Conservation (phyloP, 2,888 invertebrate genomes). For the Acrobasis repandana region DNA sequence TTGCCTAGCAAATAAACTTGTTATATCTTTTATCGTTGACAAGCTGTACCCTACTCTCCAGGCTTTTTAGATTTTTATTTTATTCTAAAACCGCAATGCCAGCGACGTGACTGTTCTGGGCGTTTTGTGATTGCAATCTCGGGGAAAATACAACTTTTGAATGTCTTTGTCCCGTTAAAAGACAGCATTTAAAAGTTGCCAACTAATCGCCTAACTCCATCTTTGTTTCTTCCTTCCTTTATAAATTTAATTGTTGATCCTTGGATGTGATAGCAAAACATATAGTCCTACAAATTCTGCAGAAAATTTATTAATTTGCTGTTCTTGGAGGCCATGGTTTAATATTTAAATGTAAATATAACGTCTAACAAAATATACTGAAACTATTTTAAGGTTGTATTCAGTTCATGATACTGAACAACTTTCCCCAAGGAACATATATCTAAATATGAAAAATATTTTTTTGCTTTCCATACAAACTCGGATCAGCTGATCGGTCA, state of each 20-base stretch:
- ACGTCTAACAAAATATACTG: no score
- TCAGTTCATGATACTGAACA: no score
- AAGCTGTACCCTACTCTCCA: not conserved
- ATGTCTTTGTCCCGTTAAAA: constrained; percentile 24
- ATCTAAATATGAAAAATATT: no score
- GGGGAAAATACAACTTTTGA: constrained; percentile 20
- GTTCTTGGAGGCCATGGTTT: not conserved
- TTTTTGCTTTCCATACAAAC: no score
- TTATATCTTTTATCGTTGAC: no score
- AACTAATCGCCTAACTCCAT: constrained; percentile 17
- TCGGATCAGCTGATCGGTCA: no score
- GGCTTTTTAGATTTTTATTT: constrained; percentile 3
- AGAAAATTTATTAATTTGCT: constrained; percentile 1
- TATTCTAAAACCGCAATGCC: constrained; percentile 18
- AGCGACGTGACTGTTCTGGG: constrained; percentile 20
- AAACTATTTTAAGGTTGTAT: no score
- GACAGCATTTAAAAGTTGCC: constrained; percentile 21
- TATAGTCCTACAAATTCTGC: not conserved
- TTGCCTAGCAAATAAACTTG: no score
- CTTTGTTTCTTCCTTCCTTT: constrained; percentile 13
- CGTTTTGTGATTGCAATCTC: constrained; percentile 21
- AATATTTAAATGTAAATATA: no score
- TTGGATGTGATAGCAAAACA: constrained; percentile 9
- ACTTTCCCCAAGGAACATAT: no score
- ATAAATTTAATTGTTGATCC: constrained; percentile 15